Evolutionary conservation across 1,140 invertebrate species (phyloP), one percentile per base, ranked within the genome.

Genomic region (Leptoteleia sp.): DNA sequence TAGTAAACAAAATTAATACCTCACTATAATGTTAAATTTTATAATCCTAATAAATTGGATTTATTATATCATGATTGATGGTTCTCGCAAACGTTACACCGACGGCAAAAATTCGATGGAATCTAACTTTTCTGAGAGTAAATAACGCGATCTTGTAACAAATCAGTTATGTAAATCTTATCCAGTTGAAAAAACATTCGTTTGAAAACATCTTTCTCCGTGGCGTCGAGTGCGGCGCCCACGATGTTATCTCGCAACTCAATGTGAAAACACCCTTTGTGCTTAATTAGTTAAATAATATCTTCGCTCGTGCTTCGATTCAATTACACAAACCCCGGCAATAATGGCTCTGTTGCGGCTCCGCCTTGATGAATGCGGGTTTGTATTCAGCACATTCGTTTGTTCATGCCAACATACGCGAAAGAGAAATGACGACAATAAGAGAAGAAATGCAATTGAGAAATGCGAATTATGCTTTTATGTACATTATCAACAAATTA

Each of bases 271-370:
- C 83, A 80, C 84, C 86, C 86, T 85, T 86, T 88, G 87, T 89
- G 82, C 76, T 83, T 88, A 89, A 89, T 89, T 88, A 88, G 86
- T 88, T 89, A 84, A 89, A 89, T 88, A 88, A 89, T 88, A 88
- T 88, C 87, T 88, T 87, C 83, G 83, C 85, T 84, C 80, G 87
- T 86, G 82, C 85, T 88, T 89, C 82, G 84, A 88, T 89, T 88
- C 87, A 88, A 88, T 89, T 88, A 88, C 80, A 81, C 82, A 82
- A 84, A 83, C 83, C 79, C 78, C 80, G 80, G 75, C 80, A 83
- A 86, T 89, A 89, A 88, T 87, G 85, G 84, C 82, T 81, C 73
- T 83, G 81, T 85, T 88, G 87, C 84, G 85, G 84, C 80, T 81
- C 35, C 77, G 68, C 64, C 79, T 73, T 81, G 80, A 81, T 81